These are phyloP conservation scores for Hyaena hyaena DNA, from an alignment of 2,113 vertebrate genomes.

Conservation along the genomic window DNA sequence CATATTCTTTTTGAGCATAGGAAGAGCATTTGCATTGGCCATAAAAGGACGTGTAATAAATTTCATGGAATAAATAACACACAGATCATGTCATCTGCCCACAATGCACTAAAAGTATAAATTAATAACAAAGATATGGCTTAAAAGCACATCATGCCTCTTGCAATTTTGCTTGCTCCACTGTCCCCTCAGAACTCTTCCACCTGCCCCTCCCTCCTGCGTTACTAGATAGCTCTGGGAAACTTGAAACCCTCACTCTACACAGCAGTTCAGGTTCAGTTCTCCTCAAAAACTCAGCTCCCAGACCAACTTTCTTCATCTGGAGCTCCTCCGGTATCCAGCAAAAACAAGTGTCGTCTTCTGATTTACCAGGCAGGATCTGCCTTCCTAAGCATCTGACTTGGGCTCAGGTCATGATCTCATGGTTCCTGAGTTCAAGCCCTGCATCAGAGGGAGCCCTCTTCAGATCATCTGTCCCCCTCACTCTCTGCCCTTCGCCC, in stretches of 20 bases:
- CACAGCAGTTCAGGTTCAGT: background rate
- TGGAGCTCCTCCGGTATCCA: background rate
- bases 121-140: background rate
- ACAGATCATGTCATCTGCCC: background rate
- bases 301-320: background rate
- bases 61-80: background rate
- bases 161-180: background rate
- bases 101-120: background rate
- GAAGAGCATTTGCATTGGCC: background rate
- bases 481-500: too few species aligned
- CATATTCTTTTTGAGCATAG: background rate
- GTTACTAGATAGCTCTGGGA: background rate
- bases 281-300: background rate
- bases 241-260: background rate
- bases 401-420: too few species aligned
- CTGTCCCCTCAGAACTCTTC: background rate
- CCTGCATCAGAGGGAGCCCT: too few species aligned
- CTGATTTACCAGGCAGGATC: background rate
- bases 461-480: too few species aligned
- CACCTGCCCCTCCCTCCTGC: background rate
- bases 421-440: too few species aligned
- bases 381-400: background rate
- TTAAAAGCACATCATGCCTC: background rate
- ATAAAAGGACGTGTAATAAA: background rate
- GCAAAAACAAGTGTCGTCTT: background rate